Percentiles rank a stretch among this genome's conserved stretches.
Evolutionary conservation across 2,888 invertebrate genomes (phyloP).

Genomic region (Drosophila pseudotalamancana): DNA sequence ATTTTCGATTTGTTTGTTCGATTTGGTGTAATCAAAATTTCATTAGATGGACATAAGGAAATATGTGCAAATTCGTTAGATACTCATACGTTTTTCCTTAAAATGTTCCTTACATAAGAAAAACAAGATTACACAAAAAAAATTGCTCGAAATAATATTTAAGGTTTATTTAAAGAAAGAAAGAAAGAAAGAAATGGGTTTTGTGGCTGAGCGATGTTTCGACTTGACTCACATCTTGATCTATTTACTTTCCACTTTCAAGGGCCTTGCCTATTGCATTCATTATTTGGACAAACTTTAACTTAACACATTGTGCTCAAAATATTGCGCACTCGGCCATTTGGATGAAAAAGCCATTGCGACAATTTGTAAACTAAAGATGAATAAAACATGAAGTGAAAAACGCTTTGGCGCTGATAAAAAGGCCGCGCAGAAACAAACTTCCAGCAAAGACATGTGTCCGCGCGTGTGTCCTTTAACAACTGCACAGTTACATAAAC

Average conservation of each 20-base stretch:
- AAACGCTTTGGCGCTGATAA: slow-evolving; percentile 49
- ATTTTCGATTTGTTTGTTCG: too few relatives aligned
- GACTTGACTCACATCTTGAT: not conserved
- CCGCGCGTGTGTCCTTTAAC: slow-evolving; percentile 50
- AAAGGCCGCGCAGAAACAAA: slow-evolving; percentile 24
- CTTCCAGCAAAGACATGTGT: slow-evolving; percentile 25
- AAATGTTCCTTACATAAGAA: too few relatives aligned
- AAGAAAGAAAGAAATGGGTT: too few relatives aligned
- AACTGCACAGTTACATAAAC: slow-evolving; percentile 75
- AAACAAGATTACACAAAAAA: too few relatives aligned
- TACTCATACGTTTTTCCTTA: too few relatives aligned
- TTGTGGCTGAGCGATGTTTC: too few relatives aligned
- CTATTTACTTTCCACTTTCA: not conserved
- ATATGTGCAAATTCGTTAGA: too few relatives aligned
- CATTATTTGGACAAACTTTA: slow-evolving; percentile 28
- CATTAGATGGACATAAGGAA: too few relatives aligned
- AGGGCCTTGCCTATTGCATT: not conserved
- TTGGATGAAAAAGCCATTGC: slow-evolving; percentile 38
- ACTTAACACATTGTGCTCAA: slow-evolving; percentile 64
- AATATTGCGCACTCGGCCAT: slow-evolving; percentile 46
- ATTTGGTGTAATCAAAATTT: too few relatives aligned
- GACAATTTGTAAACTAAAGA: slow-evolving; percentile 71
- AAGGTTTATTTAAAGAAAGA: not conserved
- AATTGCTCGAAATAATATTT: not conserved
- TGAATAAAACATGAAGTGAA: slow-evolving; percentile 75